A percentile compares a stretch with the other conserved stretches of the same genome.
Evolutionary conservation across 2,888 invertebrate genomes (phyloP).

Genomic region (Pristionchus entomophagus): DNA sequence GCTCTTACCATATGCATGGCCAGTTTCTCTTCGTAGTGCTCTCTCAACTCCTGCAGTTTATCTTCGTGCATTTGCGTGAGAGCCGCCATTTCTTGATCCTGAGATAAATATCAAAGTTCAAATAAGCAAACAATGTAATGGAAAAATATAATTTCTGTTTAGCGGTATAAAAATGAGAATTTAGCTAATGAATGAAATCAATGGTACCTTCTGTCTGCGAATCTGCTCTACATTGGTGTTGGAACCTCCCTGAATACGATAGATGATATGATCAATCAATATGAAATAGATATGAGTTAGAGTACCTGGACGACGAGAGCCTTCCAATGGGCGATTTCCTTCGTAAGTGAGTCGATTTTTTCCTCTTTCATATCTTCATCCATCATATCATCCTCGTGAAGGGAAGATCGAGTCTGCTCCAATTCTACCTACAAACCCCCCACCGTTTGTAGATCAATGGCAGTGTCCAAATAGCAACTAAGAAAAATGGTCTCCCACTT

Average conservation of each 20-base stretch:
- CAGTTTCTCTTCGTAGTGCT: slow-evolving; percentile 67
- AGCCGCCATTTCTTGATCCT: slow-evolving; percentile 46
- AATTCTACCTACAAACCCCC: slow-evolving; percentile 1
- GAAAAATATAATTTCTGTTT: neutral
- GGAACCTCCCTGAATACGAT: slow-evolving; percentile 17
- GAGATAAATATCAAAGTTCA: neutral
- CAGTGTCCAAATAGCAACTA: too few species aligned
- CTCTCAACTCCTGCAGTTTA: slow-evolving; percentile 59
- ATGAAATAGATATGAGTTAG: neutral
- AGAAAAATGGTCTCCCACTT: slow-evolving; percentile 58
- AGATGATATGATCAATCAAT: neutral
- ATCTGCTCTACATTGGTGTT: slow-evolving; percentile 54
- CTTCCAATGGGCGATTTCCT: slow-evolving; percentile 61
- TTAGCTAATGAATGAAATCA: neutral
- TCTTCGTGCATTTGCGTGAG: slow-evolving; percentile 55
- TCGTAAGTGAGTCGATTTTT: slow-evolving; percentile 49
- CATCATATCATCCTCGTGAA: slow-evolving; percentile 49
- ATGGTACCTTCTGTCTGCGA: slow-evolving; percentile 52
- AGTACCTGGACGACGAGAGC: slow-evolving; percentile 44
- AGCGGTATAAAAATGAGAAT: neutral
- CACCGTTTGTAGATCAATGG: neutral
- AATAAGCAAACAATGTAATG: neutral
- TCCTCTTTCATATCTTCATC: slow-evolving; percentile 45
- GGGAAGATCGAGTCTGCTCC: slow-evolving; percentile 26
- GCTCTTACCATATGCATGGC: slow-evolving; percentile 44